A percentile compares a stretch with the other conserved stretches of the same genome.
Evolutionary conservation across 2,888 invertebrate genomes (phyloP).

Genomic region (Apotomis capreana): DNA sequence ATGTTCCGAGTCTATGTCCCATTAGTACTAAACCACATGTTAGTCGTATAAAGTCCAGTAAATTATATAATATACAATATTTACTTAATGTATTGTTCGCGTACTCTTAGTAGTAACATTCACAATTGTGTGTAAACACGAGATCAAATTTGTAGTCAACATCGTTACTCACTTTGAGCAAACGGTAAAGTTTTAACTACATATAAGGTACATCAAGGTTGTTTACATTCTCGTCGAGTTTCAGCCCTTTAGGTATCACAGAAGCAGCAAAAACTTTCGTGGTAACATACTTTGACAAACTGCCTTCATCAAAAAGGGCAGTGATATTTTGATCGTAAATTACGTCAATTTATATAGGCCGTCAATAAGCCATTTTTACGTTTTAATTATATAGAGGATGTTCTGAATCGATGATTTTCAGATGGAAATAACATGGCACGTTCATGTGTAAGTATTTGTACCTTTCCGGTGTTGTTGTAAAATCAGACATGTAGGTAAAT

Average conservation of each 20-base stretch:
- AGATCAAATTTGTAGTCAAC: constrained; percentile 12
- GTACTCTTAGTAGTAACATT: not conserved
- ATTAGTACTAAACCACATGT: too few species aligned
- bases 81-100: not conserved
- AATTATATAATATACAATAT: too few species aligned
- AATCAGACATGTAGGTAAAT: constrained; percentile 3
- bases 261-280: not conserved
- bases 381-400: constrained; percentile 10
- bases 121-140: constrained; percentile 1
- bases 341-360: not conserved
- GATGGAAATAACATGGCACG: constrained; percentile 11
- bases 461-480: constrained; percentile 9
- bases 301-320: not conserved
- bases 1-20: too few species aligned
- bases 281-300: not conserved
- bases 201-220: not conserved
- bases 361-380: constrained; percentile 8
- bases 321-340: not conserved
- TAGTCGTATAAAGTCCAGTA: too few species aligned
- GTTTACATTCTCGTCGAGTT: constrained; percentile 11
- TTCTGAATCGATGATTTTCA: constrained; percentile 18
- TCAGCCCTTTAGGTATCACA: not conserved
- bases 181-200: constrained; percentile 2
- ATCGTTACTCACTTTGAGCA: not conserved
- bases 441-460: constrained; percentile 1